These are phyloP conservation scores for Hyalella azteca DNA, from an alignment of 2,888 invertebrate genomes.

Conservation along the genomic window DNA sequence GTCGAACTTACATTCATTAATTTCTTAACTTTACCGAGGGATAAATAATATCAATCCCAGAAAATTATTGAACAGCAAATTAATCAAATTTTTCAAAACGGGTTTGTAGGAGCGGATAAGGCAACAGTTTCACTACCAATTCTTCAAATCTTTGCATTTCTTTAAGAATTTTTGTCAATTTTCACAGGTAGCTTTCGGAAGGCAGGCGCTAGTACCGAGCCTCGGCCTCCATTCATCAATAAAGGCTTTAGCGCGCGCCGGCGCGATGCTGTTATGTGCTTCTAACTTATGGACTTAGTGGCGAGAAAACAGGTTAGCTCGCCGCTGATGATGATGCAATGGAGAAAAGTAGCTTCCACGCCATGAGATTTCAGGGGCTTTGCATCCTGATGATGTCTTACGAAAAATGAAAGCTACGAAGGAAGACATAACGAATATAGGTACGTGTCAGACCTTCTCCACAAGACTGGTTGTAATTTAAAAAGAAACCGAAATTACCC, in stretches of 20 bases:
- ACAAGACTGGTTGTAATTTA: neutral
- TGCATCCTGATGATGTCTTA: constrained; percentile 16
- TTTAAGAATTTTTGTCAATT: neutral
- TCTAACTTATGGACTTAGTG: constrained; percentile 24
- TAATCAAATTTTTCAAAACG: too few species aligned
- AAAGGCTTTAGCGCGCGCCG: neutral
- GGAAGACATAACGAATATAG: neutral
- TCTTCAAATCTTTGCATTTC: too few species aligned
- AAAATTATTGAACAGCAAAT: too few species aligned
- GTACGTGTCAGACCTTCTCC: neutral
- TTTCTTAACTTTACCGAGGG: too few species aligned
- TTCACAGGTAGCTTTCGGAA: neutral
- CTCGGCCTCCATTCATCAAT: neutral
- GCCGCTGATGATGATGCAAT: constrained; percentile 19
- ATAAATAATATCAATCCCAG: too few species aligned
- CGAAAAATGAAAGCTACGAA: constrained; percentile 2
- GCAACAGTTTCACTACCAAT: too few species aligned
- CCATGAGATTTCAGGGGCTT: constrained; percentile 26
- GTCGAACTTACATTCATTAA: too few species aligned
- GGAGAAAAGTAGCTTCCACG: constrained; percentile 31
- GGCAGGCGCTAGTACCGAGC: neutral
- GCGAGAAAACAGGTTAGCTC: constrained; percentile 4
- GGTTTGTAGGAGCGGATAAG: too few species aligned
- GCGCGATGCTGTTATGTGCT: neutral
- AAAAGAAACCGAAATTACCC: constrained; percentile 24